Evolutionary conservation across 2,888 invertebrate species (phyloP).

Genomic region (Digitonthophagus gazella): DNA sequence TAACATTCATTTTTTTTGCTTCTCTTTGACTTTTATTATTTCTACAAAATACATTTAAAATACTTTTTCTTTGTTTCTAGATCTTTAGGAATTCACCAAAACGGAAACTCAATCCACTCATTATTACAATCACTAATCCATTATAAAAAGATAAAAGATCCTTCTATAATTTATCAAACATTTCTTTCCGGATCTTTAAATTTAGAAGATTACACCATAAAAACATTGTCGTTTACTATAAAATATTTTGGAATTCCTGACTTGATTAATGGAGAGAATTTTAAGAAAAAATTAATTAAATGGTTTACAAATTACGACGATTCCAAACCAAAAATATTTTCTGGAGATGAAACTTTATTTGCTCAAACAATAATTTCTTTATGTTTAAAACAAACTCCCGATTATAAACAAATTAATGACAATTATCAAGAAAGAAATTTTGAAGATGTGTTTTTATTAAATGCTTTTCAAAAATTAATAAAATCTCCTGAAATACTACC

Average conservation of each 20-base stretch:
- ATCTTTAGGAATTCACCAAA: conserved; percentile 52
- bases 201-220: conserved; percentile 46
- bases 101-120: conserved; percentile 48
- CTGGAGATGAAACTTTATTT: conserved; percentile 29
- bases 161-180: conserved; percentile 46
- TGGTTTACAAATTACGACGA: conserved; percentile 39
- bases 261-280: conserved; percentile 30
- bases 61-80: too few relatives aligned
- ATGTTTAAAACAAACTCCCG: conserved; percentile 42
- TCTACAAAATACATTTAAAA: too few relatives aligned
- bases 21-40: too few relatives aligned
- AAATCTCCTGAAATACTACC: background rate
- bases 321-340: conserved; percentile 28
- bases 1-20: too few relatives aligned
- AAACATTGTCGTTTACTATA: conserved; percentile 47
- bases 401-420: conserved; percentile 11
- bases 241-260: conserved; percentile 42
- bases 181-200: conserved; percentile 49
- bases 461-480: conserved; percentile 37
- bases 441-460: conserved; percentile 40
- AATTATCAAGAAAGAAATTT: conserved; percentile 31
- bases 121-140: conserved; percentile 50
- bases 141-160: conserved; percentile 42
- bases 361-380: conserved; percentile 41
- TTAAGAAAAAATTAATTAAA: conserved; percentile 35